Conservation (phyloP, 2,113 vertebrate species). For the Polypterus bichir region DNA sequence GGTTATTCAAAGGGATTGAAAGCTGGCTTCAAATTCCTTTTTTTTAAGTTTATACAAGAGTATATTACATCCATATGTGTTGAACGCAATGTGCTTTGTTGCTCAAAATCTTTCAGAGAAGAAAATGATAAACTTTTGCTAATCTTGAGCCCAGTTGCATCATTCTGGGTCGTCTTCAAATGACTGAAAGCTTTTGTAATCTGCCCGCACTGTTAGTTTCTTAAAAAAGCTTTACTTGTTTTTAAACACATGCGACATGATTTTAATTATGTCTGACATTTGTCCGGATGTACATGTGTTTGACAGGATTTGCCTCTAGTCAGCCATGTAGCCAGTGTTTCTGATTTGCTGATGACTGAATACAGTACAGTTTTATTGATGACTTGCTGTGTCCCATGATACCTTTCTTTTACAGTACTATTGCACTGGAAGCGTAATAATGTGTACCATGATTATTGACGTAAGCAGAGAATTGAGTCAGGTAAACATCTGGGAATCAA, state of each 20-base stretch:
- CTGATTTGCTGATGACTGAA: neutral
- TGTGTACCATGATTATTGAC: no score
- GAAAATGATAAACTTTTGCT: no score
- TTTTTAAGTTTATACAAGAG: neutral
- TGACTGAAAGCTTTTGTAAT: neutral
- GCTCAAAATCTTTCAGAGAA: neutral
- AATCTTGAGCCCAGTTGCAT: no score
- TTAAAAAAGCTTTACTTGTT: neutral
- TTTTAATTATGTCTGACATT: slow-evolving; percentile 1
- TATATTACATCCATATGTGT: slow-evolving; percentile 1
- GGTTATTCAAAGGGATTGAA: slow-evolving; percentile 1
- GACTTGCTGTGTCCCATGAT: neutral
- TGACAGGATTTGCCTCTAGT: neutral
- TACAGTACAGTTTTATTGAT: neutral
- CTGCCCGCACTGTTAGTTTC: neutral
- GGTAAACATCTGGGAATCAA: no score
- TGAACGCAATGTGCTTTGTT: neutral
- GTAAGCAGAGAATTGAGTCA: no score
- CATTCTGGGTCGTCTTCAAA: neutral
- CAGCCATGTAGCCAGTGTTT: neutral
- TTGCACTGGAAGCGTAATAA: no score
- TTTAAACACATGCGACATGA: neutral
- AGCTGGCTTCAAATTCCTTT: neutral
- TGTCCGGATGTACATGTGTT: neutral
- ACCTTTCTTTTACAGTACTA: neutral